Evolutionary conservation across 2,113 vertebrate species (phyloP).

Genomic region (Callorhinus ursinus): DNA sequence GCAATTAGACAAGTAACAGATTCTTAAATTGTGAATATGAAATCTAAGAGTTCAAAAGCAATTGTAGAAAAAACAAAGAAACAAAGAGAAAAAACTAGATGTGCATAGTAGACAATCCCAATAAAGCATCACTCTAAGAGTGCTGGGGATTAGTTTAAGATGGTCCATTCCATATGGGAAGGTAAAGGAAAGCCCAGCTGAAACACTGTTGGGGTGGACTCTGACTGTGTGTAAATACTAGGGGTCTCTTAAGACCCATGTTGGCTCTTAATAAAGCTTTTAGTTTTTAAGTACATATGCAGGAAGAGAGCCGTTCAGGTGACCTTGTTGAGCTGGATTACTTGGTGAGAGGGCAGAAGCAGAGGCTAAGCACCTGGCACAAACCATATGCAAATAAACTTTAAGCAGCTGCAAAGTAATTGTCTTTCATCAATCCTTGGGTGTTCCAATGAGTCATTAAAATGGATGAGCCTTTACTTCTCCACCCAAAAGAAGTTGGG

Average conservation of each 20-base stretch:
- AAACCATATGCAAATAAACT: background rate
- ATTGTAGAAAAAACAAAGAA: background rate
- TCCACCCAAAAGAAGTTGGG: background rate
- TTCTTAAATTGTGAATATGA: background rate
- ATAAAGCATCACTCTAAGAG: no score
- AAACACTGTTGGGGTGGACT: background rate
- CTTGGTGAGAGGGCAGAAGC: background rate
- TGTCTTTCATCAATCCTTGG: background rate
- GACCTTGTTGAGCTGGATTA: background rate
- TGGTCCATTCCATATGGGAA: background rate
- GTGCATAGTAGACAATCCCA: background rate
- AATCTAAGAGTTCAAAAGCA: background rate
- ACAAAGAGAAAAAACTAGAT: background rate
- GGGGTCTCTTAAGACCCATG: background rate
- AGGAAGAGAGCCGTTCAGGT: background rate
- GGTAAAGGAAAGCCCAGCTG: background rate
- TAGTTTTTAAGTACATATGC: background rate
- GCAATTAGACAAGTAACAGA: background rate
- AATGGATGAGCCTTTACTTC: background rate
- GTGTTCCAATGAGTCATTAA: background rate
- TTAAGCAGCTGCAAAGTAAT: background rate
- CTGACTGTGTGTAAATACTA: background rate
- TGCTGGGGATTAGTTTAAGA: background rate
- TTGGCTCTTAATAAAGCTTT: background rate
- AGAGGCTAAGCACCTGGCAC: background rate